A percentile compares a stretch with the other conserved stretches of the same genome.
These are phyloP conservation scores for Casuarius casuarius DNA, from an alignment of 2,113 vertebrate species.

Conservation along the genomic window DNA sequence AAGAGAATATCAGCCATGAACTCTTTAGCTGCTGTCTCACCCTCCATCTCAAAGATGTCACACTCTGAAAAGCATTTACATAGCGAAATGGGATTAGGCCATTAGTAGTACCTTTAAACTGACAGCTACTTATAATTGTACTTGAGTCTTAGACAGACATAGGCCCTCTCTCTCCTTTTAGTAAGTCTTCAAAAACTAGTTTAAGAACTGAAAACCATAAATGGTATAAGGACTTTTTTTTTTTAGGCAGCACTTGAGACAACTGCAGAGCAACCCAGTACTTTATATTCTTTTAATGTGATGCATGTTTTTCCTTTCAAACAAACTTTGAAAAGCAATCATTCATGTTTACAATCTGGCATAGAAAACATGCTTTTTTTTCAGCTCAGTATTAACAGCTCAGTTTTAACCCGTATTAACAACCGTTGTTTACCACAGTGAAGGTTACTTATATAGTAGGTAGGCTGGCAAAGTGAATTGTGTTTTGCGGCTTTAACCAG, in stretches of 20 bases:
- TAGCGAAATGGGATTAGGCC: background rate
- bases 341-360: background rate
- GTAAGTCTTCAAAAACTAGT: background rate
- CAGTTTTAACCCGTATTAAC: background rate
- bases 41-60: background rate
- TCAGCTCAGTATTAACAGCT: background rate
- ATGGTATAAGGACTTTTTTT: background rate
- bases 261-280: background rate
- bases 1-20: background rate
- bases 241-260: background rate
- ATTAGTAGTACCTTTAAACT: background rate
- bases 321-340: background rate
- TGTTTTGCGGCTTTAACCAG: background rate
- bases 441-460: background rate
- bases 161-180: background rate
- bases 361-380: background rate
- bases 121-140: background rate
- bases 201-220: background rate
- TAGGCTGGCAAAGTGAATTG: background rate
- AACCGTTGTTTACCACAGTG: background rate
- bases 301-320: background rate
- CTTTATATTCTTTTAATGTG: background rate
- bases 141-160: rapidly evolving
- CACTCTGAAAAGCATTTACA: background rate
- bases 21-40: background rate